Evolutionary conservation across 53 echinoderm and acorn worm species (phyloP).

Genomic region (Echinometra lucunter): DNA sequence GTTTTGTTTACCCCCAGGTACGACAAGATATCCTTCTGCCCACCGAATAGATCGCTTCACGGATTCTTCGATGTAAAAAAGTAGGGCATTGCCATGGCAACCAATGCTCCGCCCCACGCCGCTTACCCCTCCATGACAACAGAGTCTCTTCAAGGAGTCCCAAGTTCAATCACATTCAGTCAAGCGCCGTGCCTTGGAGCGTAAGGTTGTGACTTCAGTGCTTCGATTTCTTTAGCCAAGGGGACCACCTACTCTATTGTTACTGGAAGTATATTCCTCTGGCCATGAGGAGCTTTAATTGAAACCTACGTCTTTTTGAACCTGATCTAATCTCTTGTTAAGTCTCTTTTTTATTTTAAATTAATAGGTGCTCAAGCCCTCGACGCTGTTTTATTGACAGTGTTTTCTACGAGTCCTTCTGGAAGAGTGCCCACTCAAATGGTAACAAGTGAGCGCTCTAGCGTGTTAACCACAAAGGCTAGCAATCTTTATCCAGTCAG

Average conservation of each 20-base stretch:
- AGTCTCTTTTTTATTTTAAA: not conserved
- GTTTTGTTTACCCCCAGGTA: conserved; percentile 18
- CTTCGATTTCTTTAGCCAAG: not conserved
- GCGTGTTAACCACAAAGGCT: conserved; percentile 25
- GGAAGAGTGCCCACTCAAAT: conserved; percentile 34
- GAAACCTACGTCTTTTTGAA: conserved; percentile 31
- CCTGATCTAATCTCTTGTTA: conserved; percentile 33
- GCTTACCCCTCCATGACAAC: not conserved
- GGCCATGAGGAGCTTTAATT: not conserved
- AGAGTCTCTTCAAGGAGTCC: not conserved
- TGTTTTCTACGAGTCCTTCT: conserved; percentile 7
- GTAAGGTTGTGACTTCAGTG: not conserved
- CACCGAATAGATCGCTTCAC: conserved; percentile 9
- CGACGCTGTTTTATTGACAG: not conserved
- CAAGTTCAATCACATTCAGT: conserved; percentile 20
- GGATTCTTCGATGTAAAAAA: not conserved
- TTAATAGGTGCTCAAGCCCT: conserved; percentile 6
- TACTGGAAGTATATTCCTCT: not conserved
- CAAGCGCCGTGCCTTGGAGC: conserved; percentile 29
- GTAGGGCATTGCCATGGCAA: conserved; percentile 38
- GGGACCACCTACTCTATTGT: not conserved
- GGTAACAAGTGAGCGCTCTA: conserved; percentile 30
- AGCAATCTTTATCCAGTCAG: not conserved
- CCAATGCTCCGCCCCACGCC: conserved; percentile 19
- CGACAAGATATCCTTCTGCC: not conserved